Evolutionary conservation across 2,797 vertebrate genomes (phyloP), one percentile per base, ranked within the genome.

Genomic region (Enteromius fasciolatus): DNA sequence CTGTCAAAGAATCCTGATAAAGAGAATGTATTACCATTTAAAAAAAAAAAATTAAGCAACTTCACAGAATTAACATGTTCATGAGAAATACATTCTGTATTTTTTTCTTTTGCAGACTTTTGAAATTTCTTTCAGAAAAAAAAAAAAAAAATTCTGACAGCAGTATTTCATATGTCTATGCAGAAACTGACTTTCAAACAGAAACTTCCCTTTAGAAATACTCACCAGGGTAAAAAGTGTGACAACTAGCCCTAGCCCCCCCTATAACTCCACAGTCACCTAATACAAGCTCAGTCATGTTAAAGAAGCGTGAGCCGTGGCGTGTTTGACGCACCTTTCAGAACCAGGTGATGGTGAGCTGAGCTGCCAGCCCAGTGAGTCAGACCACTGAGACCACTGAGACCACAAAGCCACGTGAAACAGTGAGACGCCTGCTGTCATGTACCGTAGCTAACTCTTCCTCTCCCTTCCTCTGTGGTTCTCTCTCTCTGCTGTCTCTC

Each of bases 391-490:
- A 85, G 48, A 74, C 70, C 48, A 52, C 48, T 18, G 28, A 76
- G 86, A 89, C 11, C 69, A 33, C 15, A 81, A 84, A 83, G 70
- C 88, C 70, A 85, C 57, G 89, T 81, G 88, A 90, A 90, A 88
- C 90, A 86, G 70, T 28, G 54, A 87, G 86, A 82, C 84, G 87
- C 87, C 84, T 87, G 81, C 86, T 90, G 92, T 93, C 90, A 92
- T 76, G 75, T 89, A 86, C 89, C 46, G 46, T 90, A 88, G 89
- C 84, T 76, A 64, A 91, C 91, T 90, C 84, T 87, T 89, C 89
- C 82, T 28, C 84, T 87, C 86, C 76, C 88, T 83, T 50, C 83
- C 69, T 17, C 41, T 0, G 68, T 46, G 23, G 25, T 6, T 28
- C 23, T 17, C n/a, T 28, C 80, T 85, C 85, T 81, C 12, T 10